These are phyloP conservation scores for Drosophila prolongata DNA, from an alignment of 2,888 invertebrate genomes.

Conservation along the genomic window DNA sequence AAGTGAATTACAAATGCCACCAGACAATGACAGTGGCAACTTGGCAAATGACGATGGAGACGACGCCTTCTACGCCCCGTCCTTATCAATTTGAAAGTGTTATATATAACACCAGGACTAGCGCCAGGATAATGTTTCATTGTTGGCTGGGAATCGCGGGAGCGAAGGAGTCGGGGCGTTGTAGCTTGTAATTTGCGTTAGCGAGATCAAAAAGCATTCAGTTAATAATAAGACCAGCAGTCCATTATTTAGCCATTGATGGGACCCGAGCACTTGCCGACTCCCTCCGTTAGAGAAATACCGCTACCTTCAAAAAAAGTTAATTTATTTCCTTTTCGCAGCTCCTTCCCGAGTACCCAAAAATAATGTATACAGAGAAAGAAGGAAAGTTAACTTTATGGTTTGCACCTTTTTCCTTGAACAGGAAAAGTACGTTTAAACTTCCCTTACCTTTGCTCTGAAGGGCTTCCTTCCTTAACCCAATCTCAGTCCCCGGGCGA, in stretches of 20 bases:
- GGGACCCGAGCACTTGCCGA: conserved; percentile 17
- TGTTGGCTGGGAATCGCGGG: conserved; percentile 10
- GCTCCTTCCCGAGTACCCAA: neutral
- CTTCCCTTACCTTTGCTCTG: conserved; percentile 27
- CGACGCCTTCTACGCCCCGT: conserved; percentile 30
- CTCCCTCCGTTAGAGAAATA: conserved; percentile 14
- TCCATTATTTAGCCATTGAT: conserved; percentile 71
- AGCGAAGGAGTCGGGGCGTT: conserved; percentile 24
- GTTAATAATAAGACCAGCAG: conserved; percentile 64
- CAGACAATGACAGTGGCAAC: conserved; percentile 50
- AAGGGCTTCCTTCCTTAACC: conserved; percentile 19
- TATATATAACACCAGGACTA: conserved; percentile 39
- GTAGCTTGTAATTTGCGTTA: conserved; percentile 62
- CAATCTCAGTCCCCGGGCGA: conserved; percentile 19
- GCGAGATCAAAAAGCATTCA: conserved; percentile 66
- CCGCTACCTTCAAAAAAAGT: conserved; percentile 22
- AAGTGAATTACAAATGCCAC: conserved; percentile 77
- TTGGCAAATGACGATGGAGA: conserved; percentile 50
- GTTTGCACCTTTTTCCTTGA: conserved; percentile 22
- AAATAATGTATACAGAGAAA: conserved; percentile 20
- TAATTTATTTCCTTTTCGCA: conserved; percentile 52
- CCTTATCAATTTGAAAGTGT: conserved; percentile 56
- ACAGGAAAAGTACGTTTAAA: conserved; percentile 14
- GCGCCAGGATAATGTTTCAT: conserved; percentile 32
- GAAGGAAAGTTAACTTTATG: conserved; percentile 31